Base-by-base conservation (phyloP, 1,140 invertebrate species). In the Planococcus citri region DNA sequence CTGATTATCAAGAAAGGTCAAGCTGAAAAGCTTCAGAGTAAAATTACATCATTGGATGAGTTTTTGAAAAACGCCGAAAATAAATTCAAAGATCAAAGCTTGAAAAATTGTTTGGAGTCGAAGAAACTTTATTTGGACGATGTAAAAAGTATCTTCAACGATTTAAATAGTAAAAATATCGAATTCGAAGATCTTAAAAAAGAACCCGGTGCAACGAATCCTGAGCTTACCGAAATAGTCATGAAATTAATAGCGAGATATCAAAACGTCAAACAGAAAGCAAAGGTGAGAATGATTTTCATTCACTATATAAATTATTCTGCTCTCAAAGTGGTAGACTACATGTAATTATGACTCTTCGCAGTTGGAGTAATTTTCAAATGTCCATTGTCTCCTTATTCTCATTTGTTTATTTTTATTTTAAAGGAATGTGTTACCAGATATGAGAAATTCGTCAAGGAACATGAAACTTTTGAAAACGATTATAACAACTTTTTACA, bases 21-120 rank as follows among this genome's bases (percentile, higher is more conserved):
- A 75, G 89, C 89, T 84, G 86, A 87, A 51, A 86, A 91, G 76
- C 91, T 92, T 72, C 88, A 92, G 75, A 83, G 85, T 24, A 82
- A 87, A 2, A 83, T 93, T 38, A 88, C 93, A 70, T 81, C 81
- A 72, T 79, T 96, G 1, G 88, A 88, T 73, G 80, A 82, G 60
- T 97, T 93, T 94, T 80, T 94, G 17, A 90, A 91, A 75, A 82
- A 87, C 51, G 89, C 89, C 75, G 94, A 97, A 80, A 81, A 82
- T 61, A 84, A 90, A 76, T 82, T 95, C 0, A 92, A 92, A 78
- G 94, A 97, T 78, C 90, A 94, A 78, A 91, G 90, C 73, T 80
- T 97, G 4, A 94, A 92, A 76, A 92, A 86, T 75, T 91, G 87
- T 6, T 83, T 91, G 21, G 87, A 89, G 71, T 85, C 91, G 0